Conservation (phyloP, 2,888 invertebrate species). For the Scaeva pyrastri region DNA sequence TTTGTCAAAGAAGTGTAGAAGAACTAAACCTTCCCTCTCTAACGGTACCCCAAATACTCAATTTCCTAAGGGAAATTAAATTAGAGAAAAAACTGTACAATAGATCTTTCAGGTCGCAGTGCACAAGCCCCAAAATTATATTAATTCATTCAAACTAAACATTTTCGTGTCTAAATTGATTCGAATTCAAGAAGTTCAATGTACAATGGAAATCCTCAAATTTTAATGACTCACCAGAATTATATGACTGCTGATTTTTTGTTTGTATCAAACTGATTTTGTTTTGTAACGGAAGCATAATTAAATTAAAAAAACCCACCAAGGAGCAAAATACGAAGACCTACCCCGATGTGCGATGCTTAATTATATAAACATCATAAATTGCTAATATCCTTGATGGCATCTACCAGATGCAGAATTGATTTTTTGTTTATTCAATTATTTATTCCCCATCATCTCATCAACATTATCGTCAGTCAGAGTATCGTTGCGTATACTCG, state of each 20-base stretch:
- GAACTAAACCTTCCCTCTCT: too few species aligned
- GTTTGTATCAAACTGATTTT: constrained; percentile 44
- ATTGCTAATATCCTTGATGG: constrained; percentile 57
- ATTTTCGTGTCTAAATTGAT: too few species aligned
- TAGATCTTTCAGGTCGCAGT: too few species aligned
- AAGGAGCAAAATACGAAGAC: constrained; percentile 17
- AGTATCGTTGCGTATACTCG: background rate
- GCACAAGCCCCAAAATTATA: too few species aligned
- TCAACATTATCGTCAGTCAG: background rate
- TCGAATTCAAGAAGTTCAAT: constrained; percentile 32
- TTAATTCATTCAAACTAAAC: too few species aligned
- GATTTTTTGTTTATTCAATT: constrained; percentile 57
- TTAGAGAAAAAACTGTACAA: too few species aligned
- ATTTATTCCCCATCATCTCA: background rate
- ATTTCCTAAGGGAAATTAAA: too few species aligned
- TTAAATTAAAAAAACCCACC: constrained; percentile 30
- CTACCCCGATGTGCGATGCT: constrained; percentile 26
- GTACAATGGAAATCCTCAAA: constrained; percentile 21
- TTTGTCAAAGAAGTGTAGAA: too few species aligned
- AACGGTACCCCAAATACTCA: too few species aligned
- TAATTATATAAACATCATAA: constrained; percentile 60
- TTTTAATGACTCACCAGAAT: background rate
- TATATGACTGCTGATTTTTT: constrained; percentile 9
- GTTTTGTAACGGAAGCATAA: constrained; percentile 54
- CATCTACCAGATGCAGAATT: constrained; percentile 55